These are phyloP conservation scores for Cephalotes varians DNA, from an alignment of 2,888 invertebrate genomes.

Conservation along the genomic window DNA sequence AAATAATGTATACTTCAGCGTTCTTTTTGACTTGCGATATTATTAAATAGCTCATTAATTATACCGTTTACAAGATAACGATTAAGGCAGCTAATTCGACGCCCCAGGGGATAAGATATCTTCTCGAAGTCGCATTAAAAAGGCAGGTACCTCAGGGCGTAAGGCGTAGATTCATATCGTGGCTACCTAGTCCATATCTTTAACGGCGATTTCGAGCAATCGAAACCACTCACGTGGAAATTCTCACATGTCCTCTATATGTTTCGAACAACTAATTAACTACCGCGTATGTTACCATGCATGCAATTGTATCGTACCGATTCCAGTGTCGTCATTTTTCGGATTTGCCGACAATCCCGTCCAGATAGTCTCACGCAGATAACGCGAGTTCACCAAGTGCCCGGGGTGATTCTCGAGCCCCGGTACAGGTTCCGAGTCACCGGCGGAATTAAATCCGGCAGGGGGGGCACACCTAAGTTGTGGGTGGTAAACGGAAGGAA, in stretches of 20 bases:
- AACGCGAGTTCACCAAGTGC: constrained; percentile 70
- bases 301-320: constrained; percentile 41
- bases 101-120: not conserved
- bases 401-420: constrained; percentile 58
- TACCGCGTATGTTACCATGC: not conserved
- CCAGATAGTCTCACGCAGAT: constrained; percentile 71
- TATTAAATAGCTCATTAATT: constrained; percentile 47
- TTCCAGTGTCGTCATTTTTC: constrained; percentile 73
- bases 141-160: not conserved
- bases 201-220: not conserved
- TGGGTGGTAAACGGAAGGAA: constrained; percentile 18
- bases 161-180: not conserved
- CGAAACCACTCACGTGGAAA: not conserved
- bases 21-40: constrained; percentile 30
- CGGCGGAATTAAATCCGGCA: constrained; percentile 29
- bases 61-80: constrained; percentile 35
- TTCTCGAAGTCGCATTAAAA: constrained; percentile 12
- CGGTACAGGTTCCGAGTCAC: constrained; percentile 34
- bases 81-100: constrained; percentile 22
- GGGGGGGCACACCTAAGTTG: constrained; percentile 25
- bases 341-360: constrained; percentile 69
- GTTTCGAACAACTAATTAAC: constrained; percentile 32
- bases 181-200: not conserved
- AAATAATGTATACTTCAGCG: constrained; percentile 2
- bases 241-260: constrained; percentile 27